These are phyloP conservation scores for Brachionus angularis DNA, from an alignment of 1,140 invertebrate genomes.

Conservation along the genomic window DNA sequence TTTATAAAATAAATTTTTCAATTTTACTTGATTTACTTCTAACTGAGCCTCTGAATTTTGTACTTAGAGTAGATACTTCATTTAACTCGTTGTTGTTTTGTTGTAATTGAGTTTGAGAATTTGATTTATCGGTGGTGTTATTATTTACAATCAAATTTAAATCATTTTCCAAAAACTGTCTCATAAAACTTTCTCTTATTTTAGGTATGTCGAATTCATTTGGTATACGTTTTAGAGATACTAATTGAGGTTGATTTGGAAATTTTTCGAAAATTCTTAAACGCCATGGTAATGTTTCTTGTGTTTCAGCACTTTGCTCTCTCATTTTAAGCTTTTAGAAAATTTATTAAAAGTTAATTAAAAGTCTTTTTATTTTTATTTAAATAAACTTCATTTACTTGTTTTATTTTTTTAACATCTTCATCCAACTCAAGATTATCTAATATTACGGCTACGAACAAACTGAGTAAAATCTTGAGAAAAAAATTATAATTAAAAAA, in stretches of 20 bases:
- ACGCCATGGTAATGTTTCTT: constrained; percentile 80
- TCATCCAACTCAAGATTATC: constrained; percentile 99
- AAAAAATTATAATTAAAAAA: constrained; percentile 42
- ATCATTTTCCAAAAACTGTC: constrained; percentile 77
- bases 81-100: no score
- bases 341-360: neutral
- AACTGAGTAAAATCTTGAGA: constrained; percentile 88
- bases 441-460: constrained; percentile 99
- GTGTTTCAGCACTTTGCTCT: constrained; percentile 95
- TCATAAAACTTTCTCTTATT: constrained; percentile 95
- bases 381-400: no score
- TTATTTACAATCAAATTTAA: constrained; percentile 44
- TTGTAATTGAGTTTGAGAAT: neutral
- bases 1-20: no score
- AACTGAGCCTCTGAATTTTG: no score
- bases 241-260: constrained; percentile 97
- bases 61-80: no score
- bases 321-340: constrained; percentile 72
- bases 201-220: constrained; percentile 93
- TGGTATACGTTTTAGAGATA: constrained; percentile 85
- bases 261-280: constrained; percentile 96
- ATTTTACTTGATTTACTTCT: no score
- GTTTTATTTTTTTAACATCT: constrained; percentile 98
- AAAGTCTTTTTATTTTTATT: neutral
- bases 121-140: constrained; percentile 47